A percentile compares a stretch with the other conserved stretches of the same genome.
Evolutionary conservation across 1,140 invertebrate species (phyloP).

Genomic region (Caenorhabditis remanei): DNA sequence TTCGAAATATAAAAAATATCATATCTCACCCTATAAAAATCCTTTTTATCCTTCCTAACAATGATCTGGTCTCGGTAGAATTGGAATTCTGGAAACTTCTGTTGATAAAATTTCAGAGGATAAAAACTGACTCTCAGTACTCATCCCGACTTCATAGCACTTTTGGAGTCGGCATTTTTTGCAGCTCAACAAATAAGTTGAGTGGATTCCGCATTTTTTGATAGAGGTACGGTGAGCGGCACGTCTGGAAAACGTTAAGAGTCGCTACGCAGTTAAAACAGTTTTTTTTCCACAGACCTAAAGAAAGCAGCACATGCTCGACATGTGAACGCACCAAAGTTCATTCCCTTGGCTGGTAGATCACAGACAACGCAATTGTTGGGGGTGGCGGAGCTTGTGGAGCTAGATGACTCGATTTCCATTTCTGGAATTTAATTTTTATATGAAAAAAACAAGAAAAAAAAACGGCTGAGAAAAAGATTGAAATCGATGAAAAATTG

Average conservation of each 20-base stretch:
- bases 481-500: too few relatives aligned
- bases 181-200: background rate
- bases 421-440: too few relatives aligned
- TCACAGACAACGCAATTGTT: background rate
- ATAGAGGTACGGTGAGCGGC: too few relatives aligned
- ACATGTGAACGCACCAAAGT: slow-evolving; percentile 16
- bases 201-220: too few relatives aligned
- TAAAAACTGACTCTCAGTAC: background rate
- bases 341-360: background rate
- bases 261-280: background rate
- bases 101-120: background rate
- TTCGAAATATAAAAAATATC: background rate
- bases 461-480: too few relatives aligned
- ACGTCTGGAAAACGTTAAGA: background rate
- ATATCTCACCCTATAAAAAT: background rate
- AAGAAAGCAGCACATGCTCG: slow-evolving; percentile 15
- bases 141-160: slow-evolving; percentile 15
- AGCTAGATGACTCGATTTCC: too few relatives aligned
- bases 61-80: background rate
- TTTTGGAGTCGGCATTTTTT: slow-evolving; percentile 2
- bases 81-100: background rate
- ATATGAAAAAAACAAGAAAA: too few relatives aligned
- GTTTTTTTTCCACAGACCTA: too few relatives aligned
- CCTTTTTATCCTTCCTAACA: background rate
- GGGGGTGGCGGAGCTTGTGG: background rate